Conservation (phyloP, 2,888 invertebrate genomes). For the Actias luna region DNA sequence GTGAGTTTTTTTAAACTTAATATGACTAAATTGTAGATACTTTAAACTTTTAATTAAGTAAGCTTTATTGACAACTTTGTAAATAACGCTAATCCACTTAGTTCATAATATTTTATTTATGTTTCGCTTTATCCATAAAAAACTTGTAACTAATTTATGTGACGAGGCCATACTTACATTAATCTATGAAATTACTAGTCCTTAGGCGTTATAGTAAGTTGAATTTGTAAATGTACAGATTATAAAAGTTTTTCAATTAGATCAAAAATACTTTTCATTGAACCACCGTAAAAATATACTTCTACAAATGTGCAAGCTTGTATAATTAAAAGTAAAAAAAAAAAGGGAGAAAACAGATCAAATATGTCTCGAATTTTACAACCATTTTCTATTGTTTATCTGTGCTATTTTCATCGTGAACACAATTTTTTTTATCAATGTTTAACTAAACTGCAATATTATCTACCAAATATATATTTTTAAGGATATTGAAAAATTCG, state of each 20-base stretch:
- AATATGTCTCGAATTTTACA: no score
- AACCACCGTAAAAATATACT: neutral
- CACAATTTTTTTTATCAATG: neutral
- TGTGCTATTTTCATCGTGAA: neutral
- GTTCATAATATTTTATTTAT: neutral
- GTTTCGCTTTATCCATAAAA: neutral
- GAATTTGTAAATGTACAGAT: neutral
- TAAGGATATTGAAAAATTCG: neutral
- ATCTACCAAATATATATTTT: neutral
- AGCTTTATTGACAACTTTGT: neutral
- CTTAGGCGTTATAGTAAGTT: neutral
- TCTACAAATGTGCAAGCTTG: neutral
- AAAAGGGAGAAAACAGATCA: no score
- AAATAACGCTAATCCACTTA: neutral
- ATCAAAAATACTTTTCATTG: neutral
- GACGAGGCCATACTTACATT: constrained; percentile 61
- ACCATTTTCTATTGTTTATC: neutral
- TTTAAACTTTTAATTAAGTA: neutral
- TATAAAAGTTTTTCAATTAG: neutral
- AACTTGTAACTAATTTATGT: constrained; percentile 28
- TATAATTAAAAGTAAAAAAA: neutral
- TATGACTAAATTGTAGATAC: neutral
- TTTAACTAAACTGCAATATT: neutral
- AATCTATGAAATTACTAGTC: constrained; percentile 10
- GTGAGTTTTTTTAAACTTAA: neutral